Base-by-base conservation (phyloP, 2,113 vertebrate species). In the Seriola rivoliana region DNA sequence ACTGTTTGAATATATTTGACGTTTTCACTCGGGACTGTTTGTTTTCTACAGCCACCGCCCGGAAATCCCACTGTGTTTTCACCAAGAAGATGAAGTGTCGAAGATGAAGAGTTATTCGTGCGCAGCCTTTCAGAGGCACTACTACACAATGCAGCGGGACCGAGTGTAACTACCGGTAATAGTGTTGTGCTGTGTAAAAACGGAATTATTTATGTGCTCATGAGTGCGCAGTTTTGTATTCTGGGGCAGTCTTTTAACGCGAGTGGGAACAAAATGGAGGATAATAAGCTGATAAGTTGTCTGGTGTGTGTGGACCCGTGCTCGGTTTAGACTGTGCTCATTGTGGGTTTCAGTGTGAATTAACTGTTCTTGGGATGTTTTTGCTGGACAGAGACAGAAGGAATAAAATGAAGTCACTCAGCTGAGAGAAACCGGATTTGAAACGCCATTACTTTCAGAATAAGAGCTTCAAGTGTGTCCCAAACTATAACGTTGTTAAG, bases 211-310 rank as follows among this genome's bases (percentile, higher is more conserved):
- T 54, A 0, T 40, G 7, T 32, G 8, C 14, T 4, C 2, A 2
- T 1, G 2, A 14, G 46, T 19, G 21, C 12, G 16, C 25, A 16
- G 17, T 12, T 48, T 0, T 19, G 21, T 9, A 11, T 75, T 8
- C 1, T 36, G 67, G 12, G 21, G 40, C 80, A 83, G 59, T 32
- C 4, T 69, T 25, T n/a, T 60, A 34, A 1, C 12, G 52, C 29
- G 4, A 36, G 2, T 40, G 4, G 1, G 6, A 60, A 80, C 68
- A 85, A 80, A 73, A 73, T 82, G 86, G 83, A 88, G 50, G 79
- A 21, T 1, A 38, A 52, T 29, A 57, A 40, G 54, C 42, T 3
- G 69, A 40, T 46, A 50, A 34, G 10, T 25, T 85, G 66, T 44
- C n/a, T 32, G 13, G 4, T 11, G 38, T 23, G 5, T 5, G 6